Percentiles rank a stretch among this genome's conserved stretches.
phyloP scores from a whole-genome alignment of 2,797 vertebrate genomes.

The Choloepus didactylus region DNA sequence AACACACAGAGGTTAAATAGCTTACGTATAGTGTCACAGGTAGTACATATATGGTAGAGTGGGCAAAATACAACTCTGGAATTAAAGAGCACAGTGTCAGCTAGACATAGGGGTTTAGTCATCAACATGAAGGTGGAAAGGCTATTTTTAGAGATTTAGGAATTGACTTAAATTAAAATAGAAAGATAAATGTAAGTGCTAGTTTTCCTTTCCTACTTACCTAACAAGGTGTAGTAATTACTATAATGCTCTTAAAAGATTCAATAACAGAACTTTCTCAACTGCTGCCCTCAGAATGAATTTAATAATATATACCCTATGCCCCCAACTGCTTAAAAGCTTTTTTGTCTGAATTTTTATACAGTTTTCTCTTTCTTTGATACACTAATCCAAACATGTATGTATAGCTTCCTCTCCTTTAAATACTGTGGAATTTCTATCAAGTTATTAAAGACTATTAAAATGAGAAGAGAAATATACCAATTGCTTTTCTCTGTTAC shows the following conservation, averaged over 20 bases:
- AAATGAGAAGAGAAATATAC: neutral
- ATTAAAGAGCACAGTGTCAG: slow-evolving; percentile 1
- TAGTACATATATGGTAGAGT: neutral
- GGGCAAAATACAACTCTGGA: neutral
- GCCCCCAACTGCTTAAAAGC: neutral
- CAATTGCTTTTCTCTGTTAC: neutral
- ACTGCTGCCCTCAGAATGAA: neutral
- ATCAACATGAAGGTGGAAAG: neutral
- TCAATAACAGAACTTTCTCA: neutral
- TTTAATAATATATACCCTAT: neutral
- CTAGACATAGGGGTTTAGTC: neutral
- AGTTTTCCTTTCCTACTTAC: neutral
- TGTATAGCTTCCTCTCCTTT: neutral
- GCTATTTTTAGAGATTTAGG: slow-evolving; percentile 16
- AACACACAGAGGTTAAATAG: neutral
- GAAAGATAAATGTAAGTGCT: neutral
- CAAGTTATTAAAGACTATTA: neutral
- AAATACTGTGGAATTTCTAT: neutral
- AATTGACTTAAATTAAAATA: slow-evolving; percentile 33
- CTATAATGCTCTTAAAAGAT: slow-evolving; percentile 21
- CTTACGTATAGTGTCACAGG: neutral
- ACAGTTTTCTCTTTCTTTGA: neutral
- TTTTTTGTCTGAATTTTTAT: neutral
- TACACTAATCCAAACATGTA: neutral
- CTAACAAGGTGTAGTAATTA: neutral